A percentile compares a stretch with the other conserved stretches of the same genome.
phyloP scores from a whole-genome alignment of 2,797 vertebrate species.

The Myotis vivesi region DNA sequence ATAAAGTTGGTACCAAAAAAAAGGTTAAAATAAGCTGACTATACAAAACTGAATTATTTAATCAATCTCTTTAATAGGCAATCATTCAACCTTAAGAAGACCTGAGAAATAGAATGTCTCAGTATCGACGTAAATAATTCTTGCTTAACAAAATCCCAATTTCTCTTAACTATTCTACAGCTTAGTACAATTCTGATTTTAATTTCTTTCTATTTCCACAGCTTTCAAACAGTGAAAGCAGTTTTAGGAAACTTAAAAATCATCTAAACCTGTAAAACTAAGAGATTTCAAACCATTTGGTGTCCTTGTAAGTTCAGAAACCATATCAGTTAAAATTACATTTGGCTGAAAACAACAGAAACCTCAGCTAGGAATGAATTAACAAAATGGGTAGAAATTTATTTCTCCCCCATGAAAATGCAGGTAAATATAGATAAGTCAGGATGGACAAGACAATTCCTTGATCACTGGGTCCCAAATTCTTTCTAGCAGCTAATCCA shows the following conservation, averaged over 20 bases:
- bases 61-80: neutral
- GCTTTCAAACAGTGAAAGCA: neutral
- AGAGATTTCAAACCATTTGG: neutral
- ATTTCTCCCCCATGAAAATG: neutral
- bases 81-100: neutral
- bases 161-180: neutral
- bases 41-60: neutral
- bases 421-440: neutral
- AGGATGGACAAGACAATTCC: neutral
- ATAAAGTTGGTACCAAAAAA: neutral
- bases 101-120: neutral
- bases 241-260: neutral
- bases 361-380: neutral
- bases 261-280: neutral
- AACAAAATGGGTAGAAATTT: neutral
- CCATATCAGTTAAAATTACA: neutral
- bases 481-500: neutral
- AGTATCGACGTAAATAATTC: neutral
- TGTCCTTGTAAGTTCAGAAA: neutral
- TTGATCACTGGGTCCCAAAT: neutral
- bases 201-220: neutral
- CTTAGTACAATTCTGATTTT: neutral
- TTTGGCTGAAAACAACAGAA: conserved; percentile 23
- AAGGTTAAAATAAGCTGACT: neutral
- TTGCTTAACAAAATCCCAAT: neutral